Conservation (phyloP, 2,797 vertebrate species). For the Rhabdomys pumilio region DNA sequence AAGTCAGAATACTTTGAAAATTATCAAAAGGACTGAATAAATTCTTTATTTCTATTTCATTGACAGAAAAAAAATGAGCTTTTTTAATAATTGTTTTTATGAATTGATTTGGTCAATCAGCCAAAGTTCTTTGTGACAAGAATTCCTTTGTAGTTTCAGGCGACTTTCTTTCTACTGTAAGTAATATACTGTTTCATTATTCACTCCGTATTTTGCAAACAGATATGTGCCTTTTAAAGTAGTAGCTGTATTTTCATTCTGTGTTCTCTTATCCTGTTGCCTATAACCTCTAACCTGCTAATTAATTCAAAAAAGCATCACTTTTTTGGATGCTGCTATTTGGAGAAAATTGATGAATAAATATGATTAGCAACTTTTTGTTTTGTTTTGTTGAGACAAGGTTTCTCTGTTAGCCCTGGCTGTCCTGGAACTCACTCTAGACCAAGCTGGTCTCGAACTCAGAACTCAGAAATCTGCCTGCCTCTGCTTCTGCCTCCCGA, state of each 20-base stretch:
- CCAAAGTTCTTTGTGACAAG: conserved; percentile 11
- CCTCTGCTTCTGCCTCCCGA: too few relatives aligned
- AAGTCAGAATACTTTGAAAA: conserved; percentile 48
- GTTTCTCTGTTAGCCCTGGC: too few relatives aligned
- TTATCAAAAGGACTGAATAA: conserved; percentile 20
- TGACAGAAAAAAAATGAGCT: not conserved
- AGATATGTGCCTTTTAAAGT: conserved; percentile 21
- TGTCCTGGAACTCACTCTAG: too few relatives aligned
- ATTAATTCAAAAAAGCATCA: conserved; percentile 22
- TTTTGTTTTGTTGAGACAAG: too few relatives aligned
- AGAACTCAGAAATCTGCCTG: too few relatives aligned
- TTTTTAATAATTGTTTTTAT: not conserved
- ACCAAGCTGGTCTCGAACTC: too few relatives aligned
- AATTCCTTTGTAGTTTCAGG: conserved; percentile 26
- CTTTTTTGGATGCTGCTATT: not conserved
- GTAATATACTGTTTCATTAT: not conserved
- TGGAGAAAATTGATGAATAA: conserved; percentile 60
- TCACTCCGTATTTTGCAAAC: not conserved
- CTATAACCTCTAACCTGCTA: conserved; percentile 35
- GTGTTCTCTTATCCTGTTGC: not conserved
- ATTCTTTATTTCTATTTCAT: conserved; percentile 42
- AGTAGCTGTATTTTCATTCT: not conserved
- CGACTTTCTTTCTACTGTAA: conserved; percentile 19
- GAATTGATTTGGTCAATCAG: not conserved
- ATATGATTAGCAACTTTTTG: conserved; percentile 1